These are phyloP conservation scores for Stigmatopora nigra DNA, from an alignment of 2,113 vertebrate genomes.

Conservation along the genomic window DNA sequence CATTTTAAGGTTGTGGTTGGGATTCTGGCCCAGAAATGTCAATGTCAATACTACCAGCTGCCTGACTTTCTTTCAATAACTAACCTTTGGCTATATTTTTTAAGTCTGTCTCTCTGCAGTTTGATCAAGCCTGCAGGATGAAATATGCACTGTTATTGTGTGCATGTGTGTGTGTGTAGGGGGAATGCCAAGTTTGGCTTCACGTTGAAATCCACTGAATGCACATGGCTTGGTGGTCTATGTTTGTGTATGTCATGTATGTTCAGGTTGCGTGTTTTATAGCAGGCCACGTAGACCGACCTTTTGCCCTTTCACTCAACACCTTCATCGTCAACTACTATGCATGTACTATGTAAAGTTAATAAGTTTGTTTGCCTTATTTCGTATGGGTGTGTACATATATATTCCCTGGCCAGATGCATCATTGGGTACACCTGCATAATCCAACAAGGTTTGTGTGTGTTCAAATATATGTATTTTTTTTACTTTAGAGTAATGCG, in stretches of 20 bases:
- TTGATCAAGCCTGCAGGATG: conserved; percentile 12
- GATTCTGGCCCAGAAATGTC: conserved; percentile 44
- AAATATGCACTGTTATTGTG: conserved; percentile 7
- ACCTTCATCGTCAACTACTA: conserved; percentile 18
- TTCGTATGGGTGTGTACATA: not conserved
- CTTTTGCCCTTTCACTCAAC: conserved; percentile 52
- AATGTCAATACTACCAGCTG: conserved; percentile 52
- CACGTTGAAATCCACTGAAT: conserved; percentile 17
- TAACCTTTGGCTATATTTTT: conserved; percentile 33
- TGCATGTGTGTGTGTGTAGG: conserved; percentile 8
- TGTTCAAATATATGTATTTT: no score
- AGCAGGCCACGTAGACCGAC: conserved; percentile 42
- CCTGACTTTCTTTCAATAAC: conserved; percentile 44
- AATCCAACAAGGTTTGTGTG: not conserved
- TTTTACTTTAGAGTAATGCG: no score
- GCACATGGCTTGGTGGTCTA: not conserved
- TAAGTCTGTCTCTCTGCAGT: conserved; percentile 20
- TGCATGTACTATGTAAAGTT: not conserved
- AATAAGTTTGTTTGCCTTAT: not conserved
- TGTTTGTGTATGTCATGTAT: conserved; percentile 18
- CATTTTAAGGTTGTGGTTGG: conserved; percentile 40
- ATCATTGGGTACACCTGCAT: not conserved
- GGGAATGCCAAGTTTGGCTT: conserved; percentile 17
- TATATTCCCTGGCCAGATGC: not conserved
- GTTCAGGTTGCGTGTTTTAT: conserved; percentile 34